phyloP scores from a whole-genome alignment of 2,797 vertebrate genomes.

The Setipinna tenuifilis region DNA sequence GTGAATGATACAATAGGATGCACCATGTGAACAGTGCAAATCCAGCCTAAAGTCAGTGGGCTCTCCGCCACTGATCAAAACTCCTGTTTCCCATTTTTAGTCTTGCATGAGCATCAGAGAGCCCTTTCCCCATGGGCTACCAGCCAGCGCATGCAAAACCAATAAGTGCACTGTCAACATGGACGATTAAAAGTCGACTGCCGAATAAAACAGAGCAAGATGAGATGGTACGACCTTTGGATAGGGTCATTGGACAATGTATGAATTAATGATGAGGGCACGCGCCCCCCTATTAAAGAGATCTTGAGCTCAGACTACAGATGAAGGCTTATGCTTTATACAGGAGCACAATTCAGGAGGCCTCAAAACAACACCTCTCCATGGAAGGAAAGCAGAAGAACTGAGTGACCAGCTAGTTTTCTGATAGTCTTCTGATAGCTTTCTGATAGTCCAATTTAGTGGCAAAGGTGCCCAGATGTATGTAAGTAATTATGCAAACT shows the following conservation, averaged over 20 bases:
- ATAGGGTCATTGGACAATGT: not conserved
- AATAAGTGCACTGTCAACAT: not conserved
- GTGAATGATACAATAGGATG: not conserved
- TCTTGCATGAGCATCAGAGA: not conserved
- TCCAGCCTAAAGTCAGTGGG: no score
- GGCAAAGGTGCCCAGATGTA: no score
- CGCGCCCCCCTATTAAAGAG: not conserved
- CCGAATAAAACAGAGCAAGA: conserved; percentile 8
- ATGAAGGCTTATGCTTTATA: not conserved
- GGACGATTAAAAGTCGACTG: not conserved
- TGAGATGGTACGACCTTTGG: not conserved
- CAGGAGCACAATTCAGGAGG: not conserved
- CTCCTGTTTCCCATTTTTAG: not conserved
- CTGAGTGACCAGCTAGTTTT: no score
- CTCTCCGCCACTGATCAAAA: no score
- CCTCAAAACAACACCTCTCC: not conserved
- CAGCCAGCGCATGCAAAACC: not conserved
- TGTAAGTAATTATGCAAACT: no score
- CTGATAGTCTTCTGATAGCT: no score
- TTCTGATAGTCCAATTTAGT: no score
- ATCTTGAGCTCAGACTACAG: not conserved
- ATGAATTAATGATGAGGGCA: conserved; percentile 3
- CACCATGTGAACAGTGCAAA: no score
- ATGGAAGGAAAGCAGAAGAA: not conserved
- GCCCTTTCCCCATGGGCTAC: not conserved